Evolutionary conservation across 2,888 invertebrate genomes (phyloP), one percentile per base, ranked within the genome.

Genomic region (Pemphredon lugubris): DNA sequence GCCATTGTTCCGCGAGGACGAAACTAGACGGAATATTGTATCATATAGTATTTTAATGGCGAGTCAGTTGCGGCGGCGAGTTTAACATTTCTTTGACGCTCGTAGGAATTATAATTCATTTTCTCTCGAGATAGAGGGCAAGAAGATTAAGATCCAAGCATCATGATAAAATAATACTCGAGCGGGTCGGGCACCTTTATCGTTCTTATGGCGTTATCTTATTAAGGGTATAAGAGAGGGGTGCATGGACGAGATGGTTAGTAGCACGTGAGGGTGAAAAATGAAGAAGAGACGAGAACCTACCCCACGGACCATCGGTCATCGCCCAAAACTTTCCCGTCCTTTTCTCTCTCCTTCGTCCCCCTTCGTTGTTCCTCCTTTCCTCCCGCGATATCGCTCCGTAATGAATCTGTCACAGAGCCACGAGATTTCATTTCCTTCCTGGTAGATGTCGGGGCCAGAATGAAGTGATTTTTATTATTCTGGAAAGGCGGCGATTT

Each of bases 291-390:
- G 75, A 81, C 83, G 83, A 87, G 84, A 83, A 86, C 86, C 86
- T 88, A 87, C 84, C 88, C 84, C 85, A 86, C 86, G 74, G 67
- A 79, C 82, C 83, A 86, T 88, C 86, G 83, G 82, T 87, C 86
- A 87, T 86, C 83, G 76, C 77, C 75, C 64, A 73, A 73, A 71
- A 75, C 77, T 76, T 57, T 65, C 67, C 68, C 53, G 48, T 80
- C 66, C 48, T 59, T 61, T 63, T 66, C 70, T 50, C 40, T n/a
- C 37, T 39, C 50, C 57, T 51, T 61, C 47, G 39, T 48, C 16
- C 48, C 26, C 57, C 40, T 47, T 34, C 47, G n/a, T 37, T 21
- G 7, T n/a, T 11, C 37, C 14, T 44, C 20, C 16, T 30, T 34
- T 9, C 32, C 14, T 5, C 2, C 21, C 53, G 64, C 61, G 73